Conservation (phyloP, 2,888 invertebrate genomes). For the Cetonia aurata region DNA sequence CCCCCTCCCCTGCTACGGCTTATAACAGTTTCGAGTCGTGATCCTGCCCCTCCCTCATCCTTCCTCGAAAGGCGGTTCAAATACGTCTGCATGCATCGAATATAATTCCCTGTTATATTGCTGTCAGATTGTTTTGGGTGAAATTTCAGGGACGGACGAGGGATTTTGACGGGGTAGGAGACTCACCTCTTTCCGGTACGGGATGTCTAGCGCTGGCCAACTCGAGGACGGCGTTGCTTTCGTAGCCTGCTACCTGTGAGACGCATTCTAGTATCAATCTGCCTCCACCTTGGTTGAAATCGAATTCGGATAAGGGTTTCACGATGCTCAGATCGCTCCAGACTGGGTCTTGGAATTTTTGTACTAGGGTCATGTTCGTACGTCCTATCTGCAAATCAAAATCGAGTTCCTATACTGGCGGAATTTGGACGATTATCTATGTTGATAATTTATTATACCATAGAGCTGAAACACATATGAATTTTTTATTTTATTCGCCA, state of each 20-base stretch:
- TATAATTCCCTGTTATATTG: background rate
- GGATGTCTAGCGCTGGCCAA: constrained; percentile 82
- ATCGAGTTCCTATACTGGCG: too few relatives aligned
- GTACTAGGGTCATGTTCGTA: constrained; percentile 65
- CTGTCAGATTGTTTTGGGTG: constrained; percentile 16
- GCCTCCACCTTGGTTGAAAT: constrained; percentile 70
- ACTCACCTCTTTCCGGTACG: constrained; percentile 82
- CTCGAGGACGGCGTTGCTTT: constrained; percentile 76
- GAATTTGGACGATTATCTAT: too few relatives aligned
- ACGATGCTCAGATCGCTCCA: constrained; percentile 74
- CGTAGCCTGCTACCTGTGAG: constrained; percentile 78
- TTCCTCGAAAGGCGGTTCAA: too few relatives aligned
- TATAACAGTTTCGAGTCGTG: too few relatives aligned
- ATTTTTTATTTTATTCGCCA: too few relatives aligned
- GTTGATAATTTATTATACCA: too few relatives aligned
- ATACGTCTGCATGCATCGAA: too few relatives aligned
- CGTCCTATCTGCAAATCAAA: constrained; percentile 57
- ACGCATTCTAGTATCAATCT: constrained; percentile 79
- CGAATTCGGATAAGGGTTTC: constrained; percentile 70
- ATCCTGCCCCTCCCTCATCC: too few relatives aligned
- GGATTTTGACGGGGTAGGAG: background rate
- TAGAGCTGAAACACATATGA: too few relatives aligned
- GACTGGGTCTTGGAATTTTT: constrained; percentile 68
- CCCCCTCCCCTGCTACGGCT: too few relatives aligned
- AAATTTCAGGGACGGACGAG: too few relatives aligned